Evolutionary conservation across 2,113 vertebrate species (phyloP), one percentile per base, ranked within the genome.

Genomic region (Pampusana beccarii): DNA sequence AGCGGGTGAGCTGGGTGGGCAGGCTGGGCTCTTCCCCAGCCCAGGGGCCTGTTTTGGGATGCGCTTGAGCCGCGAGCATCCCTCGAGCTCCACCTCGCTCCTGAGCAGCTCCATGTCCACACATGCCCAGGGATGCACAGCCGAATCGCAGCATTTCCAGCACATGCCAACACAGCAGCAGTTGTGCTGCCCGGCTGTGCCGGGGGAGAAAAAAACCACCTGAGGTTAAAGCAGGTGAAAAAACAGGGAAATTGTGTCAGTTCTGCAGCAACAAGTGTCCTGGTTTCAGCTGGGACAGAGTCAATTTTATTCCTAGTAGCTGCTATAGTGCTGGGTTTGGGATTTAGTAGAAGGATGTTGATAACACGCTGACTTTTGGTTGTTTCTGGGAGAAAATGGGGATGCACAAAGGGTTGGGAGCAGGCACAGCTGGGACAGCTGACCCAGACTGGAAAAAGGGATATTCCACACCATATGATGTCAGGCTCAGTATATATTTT

Each of bases 211-310:
- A 58, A 70, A 84, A 88, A 56, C 31, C 1, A 60, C 26, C 36
- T 50, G 85, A 78, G 61, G 92, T 83, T 84, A 86, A 81, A 92
- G 92, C 56, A 86, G 88, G 75, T 65, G 80, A 78, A 75, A 91
- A 94, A 92, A 89, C 25, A 71, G 88, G 60, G 80, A 92, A 80
- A 90, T 5, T 6, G 7, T 77, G 86, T 84, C 91, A 95, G 33
- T 61, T 95, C 86, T 94, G 90, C 86, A 78, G 84, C 69, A 88
- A 42, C 0, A 7, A 46, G 44, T 46, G 44, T 46, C 44, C 44
- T 46, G 44, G 44, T 46, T 46, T 46, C 44, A 46, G 44, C 44
- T 46, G 44, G 44, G 44, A 46, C 44, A 46, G 44, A 46, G 44
- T 46, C 19, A 46, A 46, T 46, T 46, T 46, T 46, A 46, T 46